Percentiles rank a stretch among this genome's conserved stretches.
These are phyloP conservation scores for Chelonoidis abingdonii DNA, from an alignment of 2,113 vertebrate species.

Conservation along the genomic window DNA sequence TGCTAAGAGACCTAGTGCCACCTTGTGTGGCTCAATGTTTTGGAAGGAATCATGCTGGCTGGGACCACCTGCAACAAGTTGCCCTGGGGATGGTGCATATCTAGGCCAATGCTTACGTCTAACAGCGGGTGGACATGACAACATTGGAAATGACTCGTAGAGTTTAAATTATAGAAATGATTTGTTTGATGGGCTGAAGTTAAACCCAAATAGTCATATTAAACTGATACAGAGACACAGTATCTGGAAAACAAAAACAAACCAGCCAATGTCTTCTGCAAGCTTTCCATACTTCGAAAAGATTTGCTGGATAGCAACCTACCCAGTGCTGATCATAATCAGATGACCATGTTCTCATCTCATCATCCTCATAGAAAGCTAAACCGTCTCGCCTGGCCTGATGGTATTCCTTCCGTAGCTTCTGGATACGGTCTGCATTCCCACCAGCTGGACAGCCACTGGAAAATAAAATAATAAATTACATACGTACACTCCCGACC, in stretches of 20 bases:
- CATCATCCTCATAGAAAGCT: conserved; percentile 87
- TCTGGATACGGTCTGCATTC: conserved; percentile 93
- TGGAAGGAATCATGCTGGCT: background rate
- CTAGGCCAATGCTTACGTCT: background rate
- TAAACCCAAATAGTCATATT: background rate
- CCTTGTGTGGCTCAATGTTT: background rate
- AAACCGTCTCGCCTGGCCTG: conserved; percentile 91
- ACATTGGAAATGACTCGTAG: background rate
- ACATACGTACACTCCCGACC: background rate
- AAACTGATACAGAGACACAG: background rate
- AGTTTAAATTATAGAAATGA: conserved; percentile 24
- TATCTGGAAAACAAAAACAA: background rate
- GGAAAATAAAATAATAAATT: background rate
- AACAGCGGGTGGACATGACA: background rate
- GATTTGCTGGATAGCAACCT: conserved; percentile 48
- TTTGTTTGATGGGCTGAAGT: conserved; percentile 19
- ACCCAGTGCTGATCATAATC: conserved; percentile 90
- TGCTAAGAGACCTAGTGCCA: background rate
- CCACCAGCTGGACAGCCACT: conserved; percentile 68
- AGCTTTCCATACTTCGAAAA: background rate
- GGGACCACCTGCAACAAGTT: background rate
- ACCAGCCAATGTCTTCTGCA: background rate
- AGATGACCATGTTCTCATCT: conserved; percentile 77
- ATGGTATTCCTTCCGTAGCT: conserved; percentile 93
- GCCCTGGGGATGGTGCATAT: background rate